A percentile compares a stretch with the other conserved stretches of the same genome.
These are phyloP conservation scores for Geodia barretti DNA, from an alignment of 37 sponge, comb jelly and placozoan genomes.

Conservation along the genomic window DNA sequence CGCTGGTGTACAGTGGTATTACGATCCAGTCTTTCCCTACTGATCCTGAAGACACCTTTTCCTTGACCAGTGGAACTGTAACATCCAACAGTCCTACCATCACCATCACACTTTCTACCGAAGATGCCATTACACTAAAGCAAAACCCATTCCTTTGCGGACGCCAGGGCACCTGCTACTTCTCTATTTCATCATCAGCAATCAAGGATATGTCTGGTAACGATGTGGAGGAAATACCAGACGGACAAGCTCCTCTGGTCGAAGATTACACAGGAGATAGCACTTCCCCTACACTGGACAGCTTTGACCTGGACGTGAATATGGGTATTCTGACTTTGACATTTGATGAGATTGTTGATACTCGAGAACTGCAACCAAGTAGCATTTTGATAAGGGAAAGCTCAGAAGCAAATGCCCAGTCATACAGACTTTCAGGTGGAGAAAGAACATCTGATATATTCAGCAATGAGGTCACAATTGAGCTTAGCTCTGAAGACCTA, in stretches of 20 bases:
- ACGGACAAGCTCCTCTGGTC: constrained; percentile 32
- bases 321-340: constrained; percentile 64
- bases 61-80: constrained; percentile 48
- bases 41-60: constrained; percentile 34
- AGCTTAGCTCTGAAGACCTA: constrained; percentile 60
- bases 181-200: constrained; percentile 45
- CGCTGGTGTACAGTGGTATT: constrained; percentile 58
- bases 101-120: constrained; percentile 44
- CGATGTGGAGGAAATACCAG: constrained; percentile 20
- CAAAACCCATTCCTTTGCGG: constrained; percentile 75
- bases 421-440: constrained; percentile 80
- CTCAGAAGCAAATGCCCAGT: constrained; percentile 1
- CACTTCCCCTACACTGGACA: constrained; percentile 51
- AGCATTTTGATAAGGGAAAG: constrained; percentile 48
- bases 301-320: constrained; percentile 76
- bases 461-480: constrained; percentile 44
- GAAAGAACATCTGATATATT: constrained; percentile 56
- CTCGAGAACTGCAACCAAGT: constrained; percentile 43
- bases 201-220: constrained; percentile 72
- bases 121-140: constrained; percentile 66
- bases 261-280: constrained; percentile 63
- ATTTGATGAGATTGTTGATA: constrained; percentile 87
- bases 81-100: constrained; percentile 28
- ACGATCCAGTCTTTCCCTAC: constrained; percentile 63
- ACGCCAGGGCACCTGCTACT: constrained; percentile 71